Percentiles rank a stretch among this genome's conserved stretches.
Evolutionary conservation across 2,797 vertebrate genomes (phyloP).

Genomic region (Amblyraja radiata): DNA sequence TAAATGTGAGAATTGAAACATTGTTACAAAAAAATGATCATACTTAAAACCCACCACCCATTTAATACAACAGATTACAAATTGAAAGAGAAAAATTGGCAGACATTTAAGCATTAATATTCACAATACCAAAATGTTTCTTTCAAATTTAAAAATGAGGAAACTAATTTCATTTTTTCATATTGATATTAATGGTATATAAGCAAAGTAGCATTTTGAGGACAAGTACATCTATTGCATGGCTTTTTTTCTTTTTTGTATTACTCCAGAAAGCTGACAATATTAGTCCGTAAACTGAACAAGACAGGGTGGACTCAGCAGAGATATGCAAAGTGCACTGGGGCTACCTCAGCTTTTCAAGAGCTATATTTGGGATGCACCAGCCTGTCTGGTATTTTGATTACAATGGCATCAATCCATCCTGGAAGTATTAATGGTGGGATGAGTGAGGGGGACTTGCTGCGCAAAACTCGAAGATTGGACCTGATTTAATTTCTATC

Average conservation of each 20-base stretch:
- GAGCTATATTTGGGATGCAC: neutral
- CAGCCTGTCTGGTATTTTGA: neutral
- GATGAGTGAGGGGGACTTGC: neutral
- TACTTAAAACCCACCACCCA: neutral
- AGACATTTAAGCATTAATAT: neutral
- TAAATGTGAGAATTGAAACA: neutral
- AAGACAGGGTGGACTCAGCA: neutral
- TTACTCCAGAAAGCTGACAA: neutral
- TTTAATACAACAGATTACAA: neutral
- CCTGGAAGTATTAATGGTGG: neutral
- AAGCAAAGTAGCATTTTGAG: neutral
- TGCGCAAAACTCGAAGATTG: neutral
- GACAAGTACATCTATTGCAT: neutral
- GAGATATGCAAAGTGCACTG: neutral
- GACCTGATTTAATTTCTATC: neutral
- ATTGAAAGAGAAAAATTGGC: neutral
- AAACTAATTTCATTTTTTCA: neutral
- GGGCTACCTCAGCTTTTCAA: neutral
- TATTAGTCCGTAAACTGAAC: neutral
- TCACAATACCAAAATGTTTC: neutral
- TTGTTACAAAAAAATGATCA: neutral
- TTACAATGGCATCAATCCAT: neutral
- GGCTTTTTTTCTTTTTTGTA: too few relatives aligned
- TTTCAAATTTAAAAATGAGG: neutral
- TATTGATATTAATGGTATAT: neutral